Base-by-base conservation (phyloP, 2,113 vertebrate species). In the Phaethon lepturus region DNA sequence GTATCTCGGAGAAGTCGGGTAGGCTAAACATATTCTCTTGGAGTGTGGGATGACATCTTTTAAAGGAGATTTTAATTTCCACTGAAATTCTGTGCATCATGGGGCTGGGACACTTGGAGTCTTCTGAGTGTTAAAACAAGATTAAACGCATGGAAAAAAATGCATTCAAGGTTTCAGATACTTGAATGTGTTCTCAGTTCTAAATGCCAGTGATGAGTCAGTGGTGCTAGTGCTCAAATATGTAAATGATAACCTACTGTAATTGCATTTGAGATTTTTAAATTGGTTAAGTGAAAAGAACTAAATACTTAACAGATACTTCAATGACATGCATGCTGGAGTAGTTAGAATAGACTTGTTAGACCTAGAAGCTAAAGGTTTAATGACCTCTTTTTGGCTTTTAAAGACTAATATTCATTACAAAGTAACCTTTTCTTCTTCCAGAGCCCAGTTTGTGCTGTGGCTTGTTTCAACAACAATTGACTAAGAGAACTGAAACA, bases 1-100 rank as follows among this genome's bases (percentile, higher is more conserved):
- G 98, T 99, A 97, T 99, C 99, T 97, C 98, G 96, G 83, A 99
- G 98, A 97, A 99, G 98, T 97, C 99, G 98, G 98, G 99, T 99
- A 98, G 95, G 99, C 93, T 91, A 35, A 88, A 24, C 87, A 64
- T 5, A 13, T 95, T 81, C 68, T 72, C 71, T n/a, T 71, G 7
- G 24, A 35, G 52, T 42, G 56, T 78, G 80, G 62, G 74, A 28
- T 85, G 17, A 0, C 33, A 19, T 19, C 29, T 94, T 63, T 76
- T 75, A 90, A 96, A 77, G 62, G 77, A 66, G 58, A 42, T 45
- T 63, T 88, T 20, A 11, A 64, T 71, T 56, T 44, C 22, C 45
- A 31, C 49, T 68, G 45, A 33, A 90, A 68, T 26, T 76, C 42
- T 59, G 9, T 85, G 59, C 8, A 10, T 38, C 28, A 0, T 33